These are phyloP conservation scores for Melieria crassipennis DNA, from an alignment of 2,888 invertebrate species.

Conservation along the genomic window DNA sequence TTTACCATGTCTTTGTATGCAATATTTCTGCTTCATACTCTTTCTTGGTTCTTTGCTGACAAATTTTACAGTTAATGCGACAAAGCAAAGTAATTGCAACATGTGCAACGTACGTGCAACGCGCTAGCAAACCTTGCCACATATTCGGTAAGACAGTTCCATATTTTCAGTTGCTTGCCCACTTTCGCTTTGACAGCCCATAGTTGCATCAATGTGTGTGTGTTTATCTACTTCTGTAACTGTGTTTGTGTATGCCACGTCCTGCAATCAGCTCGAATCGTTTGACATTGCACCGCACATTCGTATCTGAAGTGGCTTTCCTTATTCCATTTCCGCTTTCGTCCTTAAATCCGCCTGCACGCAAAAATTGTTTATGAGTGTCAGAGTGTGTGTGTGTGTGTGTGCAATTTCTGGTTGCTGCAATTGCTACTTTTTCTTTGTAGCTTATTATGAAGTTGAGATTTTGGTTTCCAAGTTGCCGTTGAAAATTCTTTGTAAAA, in stretches of 20 bases:
- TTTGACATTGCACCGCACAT: background rate
- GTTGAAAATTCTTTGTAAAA: too few relatives aligned
- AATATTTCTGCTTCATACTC: background rate
- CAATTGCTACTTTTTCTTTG: too few relatives aligned
- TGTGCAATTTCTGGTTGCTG: too few relatives aligned
- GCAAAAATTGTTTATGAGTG: too few relatives aligned
- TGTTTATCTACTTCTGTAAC: conserved; percentile 3
- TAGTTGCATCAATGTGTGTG: background rate
- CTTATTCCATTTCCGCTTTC: too few relatives aligned
- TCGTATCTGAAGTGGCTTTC: too few relatives aligned
- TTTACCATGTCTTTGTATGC: background rate
- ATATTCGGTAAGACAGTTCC: background rate
- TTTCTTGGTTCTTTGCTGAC: conserved; percentile 4
- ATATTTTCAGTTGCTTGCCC: background rate
- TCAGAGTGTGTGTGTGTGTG: too few relatives aligned
- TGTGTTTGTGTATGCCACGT: conserved; percentile 33
- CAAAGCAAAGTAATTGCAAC: conserved; percentile 29
- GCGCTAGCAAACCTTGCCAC: background rate
- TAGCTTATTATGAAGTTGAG: too few relatives aligned
- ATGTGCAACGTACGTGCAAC: conserved; percentile 12
- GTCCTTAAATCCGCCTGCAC: too few relatives aligned
- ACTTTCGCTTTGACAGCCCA: background rate
- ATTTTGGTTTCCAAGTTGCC: too few relatives aligned
- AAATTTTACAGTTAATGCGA: conserved; percentile 21
- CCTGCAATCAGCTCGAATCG: conserved; percentile 6